Conservation (phyloP, 1,140 invertebrate genomes). For the Drosophila cardini region DNA sequence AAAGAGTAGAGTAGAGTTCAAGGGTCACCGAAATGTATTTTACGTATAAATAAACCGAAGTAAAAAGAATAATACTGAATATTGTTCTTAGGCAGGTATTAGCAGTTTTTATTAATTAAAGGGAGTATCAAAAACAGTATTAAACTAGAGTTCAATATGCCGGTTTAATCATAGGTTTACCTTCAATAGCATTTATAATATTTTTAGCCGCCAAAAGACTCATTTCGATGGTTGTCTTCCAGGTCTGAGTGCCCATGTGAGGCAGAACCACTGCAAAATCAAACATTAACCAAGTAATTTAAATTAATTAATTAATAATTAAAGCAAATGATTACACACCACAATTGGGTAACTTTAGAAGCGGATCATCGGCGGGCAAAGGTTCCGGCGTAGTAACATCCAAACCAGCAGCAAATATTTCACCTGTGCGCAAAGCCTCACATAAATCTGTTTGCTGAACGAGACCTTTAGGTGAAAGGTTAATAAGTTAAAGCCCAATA, state of each 20-base stretch:
- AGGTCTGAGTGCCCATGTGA: slow-evolving; percentile 94
- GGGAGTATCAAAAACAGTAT: no score
- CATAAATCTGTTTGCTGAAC: slow-evolving; percentile 91
- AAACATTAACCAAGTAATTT: not conserved
- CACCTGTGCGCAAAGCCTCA: slow-evolving; percentile 88
- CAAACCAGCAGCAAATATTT: slow-evolving; percentile 93
- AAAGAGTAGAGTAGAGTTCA: not conserved
- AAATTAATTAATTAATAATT: not conserved
- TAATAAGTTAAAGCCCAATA: no score
- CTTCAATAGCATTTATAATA: slow-evolving; percentile 90
- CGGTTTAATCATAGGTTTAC: slow-evolving; percentile 88
- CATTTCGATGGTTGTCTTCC: slow-evolving; percentile 92
- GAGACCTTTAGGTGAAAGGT: slow-evolving; percentile 84
- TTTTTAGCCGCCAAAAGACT: slow-evolving; percentile 91
- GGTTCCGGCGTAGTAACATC: slow-evolving; percentile 97
- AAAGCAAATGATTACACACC: slow-evolving; percentile 85
- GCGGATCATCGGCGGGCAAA: slow-evolving; percentile 90
- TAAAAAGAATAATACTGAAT: no score
- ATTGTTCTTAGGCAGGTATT: no score
- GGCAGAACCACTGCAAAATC: slow-evolving; percentile 90
- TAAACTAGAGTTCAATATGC: slow-evolving; percentile 63
- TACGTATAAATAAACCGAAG: no score
- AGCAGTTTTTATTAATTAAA: no score
- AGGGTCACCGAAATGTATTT: no score
- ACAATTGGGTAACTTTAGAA: slow-evolving; percentile 92